Conservation (phyloP, 2,888 invertebrate genomes). For the Drosophila nigricruria region DNA sequence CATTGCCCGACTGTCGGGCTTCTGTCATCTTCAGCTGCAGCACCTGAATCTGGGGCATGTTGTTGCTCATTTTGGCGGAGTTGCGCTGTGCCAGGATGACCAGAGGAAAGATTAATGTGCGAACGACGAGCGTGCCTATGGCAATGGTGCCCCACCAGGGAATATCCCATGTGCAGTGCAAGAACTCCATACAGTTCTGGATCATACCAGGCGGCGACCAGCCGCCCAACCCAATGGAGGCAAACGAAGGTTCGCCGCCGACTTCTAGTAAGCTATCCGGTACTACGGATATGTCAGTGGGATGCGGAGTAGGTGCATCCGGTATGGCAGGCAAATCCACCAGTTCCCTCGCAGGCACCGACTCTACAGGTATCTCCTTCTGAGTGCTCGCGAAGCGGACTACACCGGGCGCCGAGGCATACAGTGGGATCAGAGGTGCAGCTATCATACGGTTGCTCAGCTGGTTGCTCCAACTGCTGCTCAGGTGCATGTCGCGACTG, state of each 20-base stretch:
- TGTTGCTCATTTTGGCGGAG: conserved; percentile 92
- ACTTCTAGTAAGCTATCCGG: conserved; percentile 22
- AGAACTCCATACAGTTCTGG: conserved; percentile 92
- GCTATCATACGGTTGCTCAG: neutral
- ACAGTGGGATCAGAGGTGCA: conserved; percentile 28
- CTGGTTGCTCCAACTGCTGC: conserved; percentile 40
- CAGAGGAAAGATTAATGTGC: conserved; percentile 93
- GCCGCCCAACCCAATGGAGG: conserved; percentile 93
- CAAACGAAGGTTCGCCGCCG: conserved; percentile 93
- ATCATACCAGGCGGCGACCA: conserved; percentile 93
- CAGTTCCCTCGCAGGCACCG: conserved; percentile 44
- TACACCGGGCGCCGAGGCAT: conserved; percentile 29
- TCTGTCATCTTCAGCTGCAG: conserved; percentile 94
- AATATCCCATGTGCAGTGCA: conserved; percentile 92
- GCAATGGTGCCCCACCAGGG: conserved; percentile 98
- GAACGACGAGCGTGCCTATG: conserved; percentile 91
- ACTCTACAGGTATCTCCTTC: conserved; percentile 21
- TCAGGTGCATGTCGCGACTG: conserved; percentile 70
- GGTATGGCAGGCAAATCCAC: conserved; percentile 78
- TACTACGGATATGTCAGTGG: conserved; percentile 1
- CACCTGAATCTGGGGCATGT: conserved; percentile 93
- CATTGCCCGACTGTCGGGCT: conserved; percentile 93
- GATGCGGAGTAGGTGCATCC: conserved; percentile 75
- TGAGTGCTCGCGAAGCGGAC: conserved; percentile 76
- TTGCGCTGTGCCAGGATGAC: conserved; percentile 93